phyloP scores from a whole-genome alignment of 2,797 vertebrate genomes.

The Uromys caudimaculatus region DNA sequence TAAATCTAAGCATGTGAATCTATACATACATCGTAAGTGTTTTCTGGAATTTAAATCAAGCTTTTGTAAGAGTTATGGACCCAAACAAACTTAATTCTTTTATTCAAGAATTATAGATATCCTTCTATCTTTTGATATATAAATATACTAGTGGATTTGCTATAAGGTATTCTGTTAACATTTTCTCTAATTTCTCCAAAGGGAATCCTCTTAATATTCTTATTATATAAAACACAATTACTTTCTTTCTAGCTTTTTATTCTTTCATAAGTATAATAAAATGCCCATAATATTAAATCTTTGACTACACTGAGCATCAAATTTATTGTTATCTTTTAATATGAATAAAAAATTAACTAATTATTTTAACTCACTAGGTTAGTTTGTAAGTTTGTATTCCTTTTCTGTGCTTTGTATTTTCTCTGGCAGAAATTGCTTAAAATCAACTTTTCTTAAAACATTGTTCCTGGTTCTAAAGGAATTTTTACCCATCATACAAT shows the following conservation, averaged over 20 bases:
- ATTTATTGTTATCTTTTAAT: constrained; percentile 18
- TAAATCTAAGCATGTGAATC: neutral
- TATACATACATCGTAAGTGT: neutral
- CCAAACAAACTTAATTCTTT: constrained; percentile 5
- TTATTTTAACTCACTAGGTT: constrained; percentile 42
- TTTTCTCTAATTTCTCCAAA: constrained; percentile 38
- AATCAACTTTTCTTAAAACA: neutral
- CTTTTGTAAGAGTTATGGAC: neutral
- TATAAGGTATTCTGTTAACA: neutral
- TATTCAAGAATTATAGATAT: neutral
- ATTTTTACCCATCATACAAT: constrained; percentile 24
- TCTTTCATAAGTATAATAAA: neutral
- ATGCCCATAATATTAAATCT: neutral
- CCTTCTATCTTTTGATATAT: neutral
- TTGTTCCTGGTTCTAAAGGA: constrained; percentile 10
- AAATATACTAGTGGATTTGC: neutral
- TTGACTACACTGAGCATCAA: neutral
- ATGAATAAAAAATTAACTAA: neutral
- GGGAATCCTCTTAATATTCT: neutral
- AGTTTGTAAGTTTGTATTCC: constrained; percentile 23
- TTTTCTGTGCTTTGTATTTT: constrained; percentile 32
- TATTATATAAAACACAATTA: neutral
- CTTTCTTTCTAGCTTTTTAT: constrained; percentile 32
- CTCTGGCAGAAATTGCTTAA: neutral
- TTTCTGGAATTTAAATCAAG: constrained; percentile 37